phyloP scores from a whole-genome alignment of 2,888 invertebrate genomes.

The Tanytarsus gracilentus region DNA sequence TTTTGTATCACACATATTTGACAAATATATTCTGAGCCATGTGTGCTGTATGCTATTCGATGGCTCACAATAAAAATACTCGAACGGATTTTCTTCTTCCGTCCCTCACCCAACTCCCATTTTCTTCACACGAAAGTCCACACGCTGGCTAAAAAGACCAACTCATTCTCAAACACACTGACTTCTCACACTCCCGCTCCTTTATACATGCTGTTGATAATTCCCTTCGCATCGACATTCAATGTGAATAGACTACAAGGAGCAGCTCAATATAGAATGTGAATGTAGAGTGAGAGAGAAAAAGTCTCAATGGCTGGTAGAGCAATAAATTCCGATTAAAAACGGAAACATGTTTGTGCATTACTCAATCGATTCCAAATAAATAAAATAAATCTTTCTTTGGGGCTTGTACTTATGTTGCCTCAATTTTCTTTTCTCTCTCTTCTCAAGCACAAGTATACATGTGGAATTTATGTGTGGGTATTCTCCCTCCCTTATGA shows the following conservation, averaged over 20 bases:
- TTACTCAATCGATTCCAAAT: slow-evolving; percentile 25
- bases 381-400: slow-evolving; percentile 25
- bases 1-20: not conserved
- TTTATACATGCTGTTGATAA: not conserved
- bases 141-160: too few relatives aligned
- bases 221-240: not conserved
- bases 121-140: too few relatives aligned
- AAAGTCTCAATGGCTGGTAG: not conserved
- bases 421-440: not conserved
- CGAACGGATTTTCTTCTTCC: not conserved
- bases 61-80: not conserved
- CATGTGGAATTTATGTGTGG: not conserved
- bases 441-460: not conserved
- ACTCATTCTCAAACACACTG: too few relatives aligned
- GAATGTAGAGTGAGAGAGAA: too few relatives aligned
- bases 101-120: too few relatives aligned
- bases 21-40: not conserved
- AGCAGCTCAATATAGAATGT: too few relatives aligned
- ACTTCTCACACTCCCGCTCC: not conserved
- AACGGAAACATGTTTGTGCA: slow-evolving; percentile 21
- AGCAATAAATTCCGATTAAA: slow-evolving; percentile 28
- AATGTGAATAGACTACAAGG: not conserved
- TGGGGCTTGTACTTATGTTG: slow-evolving; percentile 4
- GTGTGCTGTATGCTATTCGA: too few relatives aligned
- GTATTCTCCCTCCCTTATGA: not conserved